A percentile compares a stretch with the other conserved stretches of the same genome.
Conservation (phyloP, 2,888 invertebrate genomes). For the Metalampra italica region DNA sequence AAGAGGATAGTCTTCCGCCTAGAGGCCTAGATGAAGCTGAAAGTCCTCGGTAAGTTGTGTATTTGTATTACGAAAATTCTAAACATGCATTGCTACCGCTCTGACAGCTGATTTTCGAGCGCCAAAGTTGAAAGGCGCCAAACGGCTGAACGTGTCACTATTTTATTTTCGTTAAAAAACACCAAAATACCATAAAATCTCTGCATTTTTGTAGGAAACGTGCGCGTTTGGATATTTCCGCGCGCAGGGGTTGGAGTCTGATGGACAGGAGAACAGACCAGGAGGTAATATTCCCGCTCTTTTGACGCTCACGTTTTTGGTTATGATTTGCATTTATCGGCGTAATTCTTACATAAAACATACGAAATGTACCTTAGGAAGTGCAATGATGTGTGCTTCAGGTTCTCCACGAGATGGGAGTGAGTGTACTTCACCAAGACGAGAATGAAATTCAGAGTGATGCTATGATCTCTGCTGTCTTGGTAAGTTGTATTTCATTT, state of each 20-base stretch:
- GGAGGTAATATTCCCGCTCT: constrained; percentile 63
- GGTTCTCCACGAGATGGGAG: constrained; percentile 72
- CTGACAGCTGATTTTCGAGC: constrained; percentile 73
- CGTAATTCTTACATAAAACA: background rate
- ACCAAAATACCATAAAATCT: constrained; percentile 13
- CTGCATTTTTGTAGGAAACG: constrained; percentile 53
- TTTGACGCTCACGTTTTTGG: constrained; percentile 33
- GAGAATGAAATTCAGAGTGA: constrained; percentile 34
- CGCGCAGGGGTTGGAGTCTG: constrained; percentile 67
- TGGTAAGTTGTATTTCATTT: background rate
- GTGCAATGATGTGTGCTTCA: constrained; percentile 15
- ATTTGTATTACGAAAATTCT: constrained; percentile 23
- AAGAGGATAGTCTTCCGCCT: constrained; percentile 38
- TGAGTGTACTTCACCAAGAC: constrained; percentile 58
- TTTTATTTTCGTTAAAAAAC: constrained; percentile 9
- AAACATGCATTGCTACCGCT: constrained; percentile 29
- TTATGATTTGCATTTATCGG: background rate
- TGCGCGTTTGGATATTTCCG: constrained; percentile 44
- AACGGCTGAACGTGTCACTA: constrained; percentile 23
- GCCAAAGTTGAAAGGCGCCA: constrained; percentile 72
- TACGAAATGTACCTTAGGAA: background rate
- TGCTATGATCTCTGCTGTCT: background rate
- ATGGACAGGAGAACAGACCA: constrained; percentile 65
- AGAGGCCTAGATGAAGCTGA: constrained; percentile 38
- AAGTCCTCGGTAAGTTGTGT: constrained; percentile 51